Base-by-base conservation (phyloP, 2,113 vertebrate species). In the Pteronura brasiliensis region DNA sequence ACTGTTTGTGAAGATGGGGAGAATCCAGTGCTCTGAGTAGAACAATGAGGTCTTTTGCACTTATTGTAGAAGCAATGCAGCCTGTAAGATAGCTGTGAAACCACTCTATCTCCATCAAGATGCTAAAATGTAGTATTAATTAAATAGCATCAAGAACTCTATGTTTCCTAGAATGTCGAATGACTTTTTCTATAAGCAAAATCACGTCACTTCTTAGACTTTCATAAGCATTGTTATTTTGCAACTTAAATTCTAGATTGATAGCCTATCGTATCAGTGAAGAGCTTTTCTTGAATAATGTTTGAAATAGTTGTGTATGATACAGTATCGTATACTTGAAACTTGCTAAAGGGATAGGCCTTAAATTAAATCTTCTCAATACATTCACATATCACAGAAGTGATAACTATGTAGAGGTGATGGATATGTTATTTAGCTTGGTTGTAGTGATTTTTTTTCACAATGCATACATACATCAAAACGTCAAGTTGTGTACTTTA, bases 51-150 rank as follows among this genome's bases (percentile, higher is more conserved):
- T 94, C 67, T 96, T 97, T 93, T 91, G 77, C 81, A 84, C 96
- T 81, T 55, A 69, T 0, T 80, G 59, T 89, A 76, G 83, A 95
- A 93, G 11, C 9, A 7, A 36, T 31, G 61, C 79, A 57, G 57
- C 25, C 20, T 25, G n/a, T 2, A 0, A 0, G 4, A 49, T 55
- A 87, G 57, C 39, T 57, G 27, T 82, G 91, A 95, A 98, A 98
- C 96, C 90, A 97, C 61, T 92, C 36, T 84, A 7, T 13, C 49
- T 96, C 49, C 69, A 21, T 39, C 59, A 96, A 88, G 34, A 98
- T 67, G 65, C 91, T 92, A 67, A 96, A 94, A 97, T 95, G 77
- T 82, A 91, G 59, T 97, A 96, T 90, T 97, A 97, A 98, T 97
- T 98, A 47, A 98, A 65, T 90, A 96, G 69, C 65, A 97, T 77